Conservation (phyloP, 2,797 vertebrate species). For the Cynodonichthys magdalenae region DNA sequence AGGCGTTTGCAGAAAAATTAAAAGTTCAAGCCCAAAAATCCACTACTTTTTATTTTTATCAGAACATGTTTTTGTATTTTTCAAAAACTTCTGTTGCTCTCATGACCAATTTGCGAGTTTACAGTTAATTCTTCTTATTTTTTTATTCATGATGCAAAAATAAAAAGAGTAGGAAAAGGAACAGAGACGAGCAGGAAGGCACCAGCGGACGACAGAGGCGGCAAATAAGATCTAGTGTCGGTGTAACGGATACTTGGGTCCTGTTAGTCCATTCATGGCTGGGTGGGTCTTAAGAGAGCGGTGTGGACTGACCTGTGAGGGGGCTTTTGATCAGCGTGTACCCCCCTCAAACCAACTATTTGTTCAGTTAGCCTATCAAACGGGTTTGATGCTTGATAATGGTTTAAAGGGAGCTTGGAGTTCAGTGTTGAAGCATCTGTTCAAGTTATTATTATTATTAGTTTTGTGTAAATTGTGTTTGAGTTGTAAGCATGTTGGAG, state of each 20-base stretch:
- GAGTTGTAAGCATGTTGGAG: too few species aligned
- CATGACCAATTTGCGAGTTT: neutral
- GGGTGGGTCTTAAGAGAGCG: conserved; percentile 69
- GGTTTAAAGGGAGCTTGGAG: neutral
- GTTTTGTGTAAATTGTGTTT: conserved; percentile 6
- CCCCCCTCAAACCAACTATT: conserved; percentile 39
- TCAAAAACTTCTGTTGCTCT: neutral
- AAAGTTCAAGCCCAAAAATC: neutral
- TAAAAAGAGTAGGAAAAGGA: conserved; percentile 1
- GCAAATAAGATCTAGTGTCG: conserved; percentile 51
- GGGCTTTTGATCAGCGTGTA: conserved; percentile 56
- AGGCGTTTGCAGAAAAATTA: neutral
- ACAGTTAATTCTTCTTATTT: too few species aligned
- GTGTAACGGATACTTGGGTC: conserved; percentile 64
- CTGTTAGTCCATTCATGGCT: conserved; percentile 73
- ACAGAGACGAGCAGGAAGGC: conserved; percentile 17
- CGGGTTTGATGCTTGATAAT: conserved; percentile 38
- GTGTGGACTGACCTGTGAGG: conserved; percentile 49
- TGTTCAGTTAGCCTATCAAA: conserved; percentile 57
- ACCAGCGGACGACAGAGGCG: conserved; percentile 10
- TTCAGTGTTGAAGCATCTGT: neutral
- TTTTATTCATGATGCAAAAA: conserved; percentile 4
- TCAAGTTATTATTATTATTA: neutral
- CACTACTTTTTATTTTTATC: neutral
- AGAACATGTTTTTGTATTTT: too few species aligned